Evolutionary conservation across 2,888 invertebrate species (phyloP), one percentile per base, ranked within the genome.

Genomic region (Lamproptera curius): DNA sequence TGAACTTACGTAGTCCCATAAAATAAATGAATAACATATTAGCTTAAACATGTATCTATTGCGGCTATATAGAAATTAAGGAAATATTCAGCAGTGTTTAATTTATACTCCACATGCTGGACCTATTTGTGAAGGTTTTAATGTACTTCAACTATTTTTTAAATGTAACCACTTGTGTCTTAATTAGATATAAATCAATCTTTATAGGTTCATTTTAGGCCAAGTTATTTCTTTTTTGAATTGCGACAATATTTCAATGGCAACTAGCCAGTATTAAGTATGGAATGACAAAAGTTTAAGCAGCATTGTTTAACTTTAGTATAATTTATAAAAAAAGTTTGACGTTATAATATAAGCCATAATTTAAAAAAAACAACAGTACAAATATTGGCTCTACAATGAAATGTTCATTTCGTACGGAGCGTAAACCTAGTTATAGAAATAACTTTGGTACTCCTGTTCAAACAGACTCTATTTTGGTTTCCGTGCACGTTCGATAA

Each of bases 401-500:
- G 8, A 6, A 23, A 23, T 23, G 5, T 23, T 8, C 23, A 23
- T 23, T 8, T 23, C 8, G 8, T 23, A 6, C 8, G 5, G 8
- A 23, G 23, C 8, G 4, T 23, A 8, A 23, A 23, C 4, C 8
- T 36, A 37, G 20, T 16, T 42, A 17, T 40, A 31, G 31, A 36
- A 20, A 36, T 17, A 10, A 9, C 20, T 28, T 26, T 11, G 17
- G 38, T 38, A 13, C 23, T 38, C 46, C 13, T 20, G 33, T 42
- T 42, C 42, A 42, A 42, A 33, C 34, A 1, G 8, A 34, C 39
- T 48, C 47, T 48, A 43, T 49, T 49, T 49, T 43, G 48, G 43
- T 48, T 48, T 38, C 43, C 39, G 34, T 48, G 48, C 48, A 48
- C 48, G 48, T 39, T 43, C 48, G 34, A 15, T 28, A 48, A 43